phyloP scores from a whole-genome alignment of 2,888 invertebrate genomes.

The Habroteleia sp. region DNA sequence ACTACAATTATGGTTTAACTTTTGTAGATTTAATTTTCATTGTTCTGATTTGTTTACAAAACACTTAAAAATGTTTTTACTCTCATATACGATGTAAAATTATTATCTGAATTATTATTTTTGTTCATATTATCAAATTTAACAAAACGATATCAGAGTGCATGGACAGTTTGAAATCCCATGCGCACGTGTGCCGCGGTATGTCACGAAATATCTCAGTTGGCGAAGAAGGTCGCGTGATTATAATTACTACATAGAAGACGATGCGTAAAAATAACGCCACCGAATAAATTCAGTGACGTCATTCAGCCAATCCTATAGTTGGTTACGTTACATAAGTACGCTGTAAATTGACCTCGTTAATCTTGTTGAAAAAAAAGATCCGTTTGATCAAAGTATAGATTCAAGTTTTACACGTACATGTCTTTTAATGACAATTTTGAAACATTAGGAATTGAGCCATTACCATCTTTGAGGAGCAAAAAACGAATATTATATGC shows the following conservation, averaged over 20 bases:
- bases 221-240: constrained; percentile 56
- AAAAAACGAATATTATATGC: too few species aligned
- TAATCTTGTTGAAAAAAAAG: constrained; percentile 41
- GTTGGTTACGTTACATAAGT: constrained; percentile 62
- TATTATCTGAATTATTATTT: constrained; percentile 1
- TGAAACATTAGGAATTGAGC: too few species aligned
- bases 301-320: constrained; percentile 60
- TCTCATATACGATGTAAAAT: too few species aligned
- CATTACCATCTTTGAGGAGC: too few species aligned
- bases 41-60: too few species aligned
- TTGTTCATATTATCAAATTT: constrained; percentile 8
- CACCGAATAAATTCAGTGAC: constrained; percentile 62
- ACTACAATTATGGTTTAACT: too few species aligned
- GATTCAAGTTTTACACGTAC: constrained; percentile 24
- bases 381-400: too few species aligned
- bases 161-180: constrained; percentile 4
- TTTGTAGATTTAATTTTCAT: too few species aligned
- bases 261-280: constrained; percentile 67
- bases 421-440: too few species aligned
- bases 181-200: constrained; percentile 30
- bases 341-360: constrained; percentile 59
- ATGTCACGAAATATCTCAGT: constrained; percentile 46
- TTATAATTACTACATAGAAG: constrained; percentile 59
- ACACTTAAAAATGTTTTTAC: too few species aligned
- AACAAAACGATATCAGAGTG: not conserved